Percentiles rank a stretch among this genome's conserved stretches.
Conservation (phyloP, 2,888 invertebrate species). For the Hartigia nigra region DNA sequence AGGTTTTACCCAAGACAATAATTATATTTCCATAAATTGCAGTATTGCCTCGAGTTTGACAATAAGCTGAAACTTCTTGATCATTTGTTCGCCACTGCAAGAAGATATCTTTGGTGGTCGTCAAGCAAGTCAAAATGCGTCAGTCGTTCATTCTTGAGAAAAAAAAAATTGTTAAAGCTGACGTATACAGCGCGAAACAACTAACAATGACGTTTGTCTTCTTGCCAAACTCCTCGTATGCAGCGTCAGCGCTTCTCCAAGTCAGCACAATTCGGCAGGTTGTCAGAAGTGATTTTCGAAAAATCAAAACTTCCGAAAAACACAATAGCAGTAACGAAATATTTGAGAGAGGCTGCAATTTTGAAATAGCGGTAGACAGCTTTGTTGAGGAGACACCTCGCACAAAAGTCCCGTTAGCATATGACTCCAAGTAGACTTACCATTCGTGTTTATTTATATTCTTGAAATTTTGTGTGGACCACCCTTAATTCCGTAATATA, state of each 20-base stretch:
- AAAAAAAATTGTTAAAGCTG: not conserved
- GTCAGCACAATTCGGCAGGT: not conserved
- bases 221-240: not conserved
- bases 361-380: not conserved
- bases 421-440: too few species aligned
- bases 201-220: not conserved
- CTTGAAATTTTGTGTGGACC: not conserved
- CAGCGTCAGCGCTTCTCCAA: not conserved
- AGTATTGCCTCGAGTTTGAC: not conserved
- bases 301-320: not conserved
- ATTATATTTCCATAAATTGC: not conserved
- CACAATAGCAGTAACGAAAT: not conserved
- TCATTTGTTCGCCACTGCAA: not conserved
- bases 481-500: not conserved
- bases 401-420: not conserved
- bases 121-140: not conserved
- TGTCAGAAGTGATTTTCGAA: not conserved
- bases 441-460: not conserved
- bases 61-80: not conserved
- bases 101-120: not conserved
- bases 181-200: not conserved
- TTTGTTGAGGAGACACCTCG: not conserved
- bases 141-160: not conserved
- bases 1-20: not conserved
- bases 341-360: not conserved